Evolutionary conservation across 2,888 invertebrate species (phyloP).

Genomic region (Plemyria rubiginata): DNA sequence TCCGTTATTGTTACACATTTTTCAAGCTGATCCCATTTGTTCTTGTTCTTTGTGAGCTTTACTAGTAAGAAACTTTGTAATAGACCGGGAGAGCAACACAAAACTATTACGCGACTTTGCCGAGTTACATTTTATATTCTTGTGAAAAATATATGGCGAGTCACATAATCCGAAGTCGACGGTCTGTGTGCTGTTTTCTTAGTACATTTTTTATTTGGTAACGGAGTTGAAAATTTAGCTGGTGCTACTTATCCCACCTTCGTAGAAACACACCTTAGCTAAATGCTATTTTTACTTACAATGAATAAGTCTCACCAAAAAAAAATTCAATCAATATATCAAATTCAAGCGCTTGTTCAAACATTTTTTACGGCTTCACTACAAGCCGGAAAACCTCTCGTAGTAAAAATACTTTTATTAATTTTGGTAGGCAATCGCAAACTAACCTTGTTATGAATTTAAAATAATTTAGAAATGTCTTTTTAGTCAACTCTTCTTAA

Average conservation of each 20-base stretch:
- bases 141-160: slow-evolving; percentile 39
- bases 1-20: slow-evolving; percentile 73
- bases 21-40: slow-evolving; percentile 72
- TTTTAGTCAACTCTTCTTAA: too few relatives aligned
- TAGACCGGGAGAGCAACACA: slow-evolving; percentile 54
- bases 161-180: slow-evolving; percentile 26
- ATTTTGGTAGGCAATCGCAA: slow-evolving; percentile 33
- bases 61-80: slow-evolving; percentile 56
- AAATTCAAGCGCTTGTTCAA: too few relatives aligned
- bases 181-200: slow-evolving; percentile 19
- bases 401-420: slow-evolving; percentile 30
- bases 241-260: too few relatives aligned
- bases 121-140: slow-evolving; percentile 42
- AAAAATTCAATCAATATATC: too few relatives aligned
- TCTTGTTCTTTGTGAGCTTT: slow-evolving; percentile 58
- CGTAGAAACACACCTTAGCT: not conserved
- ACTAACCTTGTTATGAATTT: slow-evolving; percentile 21
- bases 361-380: slow-evolving; percentile 1
- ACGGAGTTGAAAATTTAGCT: slow-evolving; percentile 13
- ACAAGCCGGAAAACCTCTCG: not conserved
- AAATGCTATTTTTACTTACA: not conserved
- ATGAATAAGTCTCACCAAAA: not conserved
- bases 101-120: slow-evolving; percentile 47
- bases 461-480: too few relatives aligned
- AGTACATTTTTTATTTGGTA: slow-evolving; percentile 12